These are phyloP conservation scores for Mormyrops attenuatus DNA, from an alignment of 2,797 vertebrate genomes.

Conservation along the genomic window DNA sequence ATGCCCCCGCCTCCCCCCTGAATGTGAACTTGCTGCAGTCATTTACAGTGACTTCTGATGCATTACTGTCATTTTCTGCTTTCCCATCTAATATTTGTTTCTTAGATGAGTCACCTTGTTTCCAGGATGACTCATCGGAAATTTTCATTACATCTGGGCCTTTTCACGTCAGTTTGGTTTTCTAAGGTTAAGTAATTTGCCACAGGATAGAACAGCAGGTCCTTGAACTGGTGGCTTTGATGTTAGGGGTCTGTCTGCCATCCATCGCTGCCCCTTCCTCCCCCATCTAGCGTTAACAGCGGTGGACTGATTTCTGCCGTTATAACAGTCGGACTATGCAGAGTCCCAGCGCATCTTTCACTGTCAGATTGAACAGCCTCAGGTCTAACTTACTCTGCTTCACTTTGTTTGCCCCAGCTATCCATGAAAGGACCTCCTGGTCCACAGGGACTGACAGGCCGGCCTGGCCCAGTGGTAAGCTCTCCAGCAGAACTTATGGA, in stretches of 20 bases:
- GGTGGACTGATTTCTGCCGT: background rate
- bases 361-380: background rate
- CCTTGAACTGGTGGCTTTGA: background rate
- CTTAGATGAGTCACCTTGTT: background rate
- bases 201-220: background rate
- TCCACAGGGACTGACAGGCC: conserved; percentile 72
- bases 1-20: background rate
- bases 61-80: background rate
- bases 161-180: background rate
- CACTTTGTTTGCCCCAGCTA: conserved; percentile 55
- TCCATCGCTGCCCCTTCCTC: background rate
- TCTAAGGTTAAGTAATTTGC: background rate
- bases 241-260: background rate
- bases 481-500: background rate
- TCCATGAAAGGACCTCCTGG: conserved; percentile 81
- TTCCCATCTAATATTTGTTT: background rate
- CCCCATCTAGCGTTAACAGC: background rate
- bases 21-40: background rate
- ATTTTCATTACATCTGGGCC: background rate
- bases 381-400: background rate
- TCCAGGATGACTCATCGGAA: background rate
- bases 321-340: background rate
- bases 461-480: conserved; percentile 79
- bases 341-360: background rate
- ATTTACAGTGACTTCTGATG: background rate